These are phyloP conservation scores for Gymnoscopelus braueri DNA, from an alignment of 2,797 vertebrate species.

Conservation along the genomic window DNA sequence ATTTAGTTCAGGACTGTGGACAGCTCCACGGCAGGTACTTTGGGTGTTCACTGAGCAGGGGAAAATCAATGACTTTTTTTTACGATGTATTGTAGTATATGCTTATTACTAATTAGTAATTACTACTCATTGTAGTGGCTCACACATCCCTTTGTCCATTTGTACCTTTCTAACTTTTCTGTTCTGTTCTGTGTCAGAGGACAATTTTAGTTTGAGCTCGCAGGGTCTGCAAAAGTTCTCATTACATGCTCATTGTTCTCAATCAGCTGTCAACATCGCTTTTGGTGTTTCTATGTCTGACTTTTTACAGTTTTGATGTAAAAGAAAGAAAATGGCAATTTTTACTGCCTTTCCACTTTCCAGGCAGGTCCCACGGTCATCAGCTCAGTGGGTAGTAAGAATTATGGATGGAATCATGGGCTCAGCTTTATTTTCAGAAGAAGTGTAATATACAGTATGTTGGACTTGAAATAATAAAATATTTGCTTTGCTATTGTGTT, in stretches of 20 bases:
- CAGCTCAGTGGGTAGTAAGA: constrained; percentile 53
- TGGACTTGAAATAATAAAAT: constrained; percentile 58
- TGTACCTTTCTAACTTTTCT: no score
- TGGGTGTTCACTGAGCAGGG: not conserved
- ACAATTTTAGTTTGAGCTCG: no score
- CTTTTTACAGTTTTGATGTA: constrained; percentile 38
- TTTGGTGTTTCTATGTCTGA: constrained; percentile 25
- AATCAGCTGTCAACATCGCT: constrained; percentile 19
- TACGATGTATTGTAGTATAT: no score
- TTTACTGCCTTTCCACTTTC: constrained; percentile 45
- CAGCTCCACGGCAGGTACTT: constrained; percentile 44
- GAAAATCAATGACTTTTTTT: no score
- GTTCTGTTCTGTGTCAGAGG: no score
- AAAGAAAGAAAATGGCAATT: constrained; percentile 31
- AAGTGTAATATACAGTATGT: constrained; percentile 37
- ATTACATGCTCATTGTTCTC: constrained; percentile 35
- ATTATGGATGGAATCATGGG: constrained; percentile 67
- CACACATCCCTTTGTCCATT: no score
- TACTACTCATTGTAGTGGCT: no score
- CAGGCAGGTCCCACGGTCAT: constrained; percentile 45
- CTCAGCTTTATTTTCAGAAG: constrained; percentile 68
- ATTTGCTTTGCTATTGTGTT: constrained; percentile 27
- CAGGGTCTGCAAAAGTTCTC: no score
- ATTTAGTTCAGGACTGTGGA: constrained; percentile 59
- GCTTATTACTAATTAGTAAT: no score